Evolutionary conservation across 2,113 vertebrate genomes (phyloP).

Genomic region (Ammodytes marinus): DNA sequence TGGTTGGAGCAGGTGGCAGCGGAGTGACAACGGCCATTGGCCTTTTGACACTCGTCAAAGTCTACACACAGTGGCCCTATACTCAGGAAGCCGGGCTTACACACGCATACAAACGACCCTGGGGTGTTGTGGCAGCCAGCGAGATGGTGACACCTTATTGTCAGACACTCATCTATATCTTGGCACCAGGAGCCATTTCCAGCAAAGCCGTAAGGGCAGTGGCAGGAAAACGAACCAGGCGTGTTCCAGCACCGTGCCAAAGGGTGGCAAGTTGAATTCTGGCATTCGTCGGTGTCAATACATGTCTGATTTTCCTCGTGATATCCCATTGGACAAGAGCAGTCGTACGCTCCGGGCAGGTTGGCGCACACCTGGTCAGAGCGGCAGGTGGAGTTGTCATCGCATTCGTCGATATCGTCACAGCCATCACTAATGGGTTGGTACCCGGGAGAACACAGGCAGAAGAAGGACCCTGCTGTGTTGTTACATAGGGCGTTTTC

Average conservation of each 20-base stretch:
- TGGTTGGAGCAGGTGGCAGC: constrained; percentile 82
- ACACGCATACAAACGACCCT: constrained; percentile 84
- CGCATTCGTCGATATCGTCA: constrained; percentile 83
- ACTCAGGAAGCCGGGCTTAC: constrained; percentile 77
- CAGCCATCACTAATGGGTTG: constrained; percentile 56
- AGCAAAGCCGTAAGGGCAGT: constrained; percentile 79
- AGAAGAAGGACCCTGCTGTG: constrained; percentile 81
- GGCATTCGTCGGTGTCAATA: constrained; percentile 84
- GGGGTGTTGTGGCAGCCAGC: constrained; percentile 84
- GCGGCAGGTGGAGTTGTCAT: constrained; percentile 71
- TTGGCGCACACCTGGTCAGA: constrained; percentile 85
- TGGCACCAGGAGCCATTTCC: constrained; percentile 83
- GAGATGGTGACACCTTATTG: constrained; percentile 74
- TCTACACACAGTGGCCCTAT: constrained; percentile 81
- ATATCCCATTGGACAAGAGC: constrained; percentile 81
- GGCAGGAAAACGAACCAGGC: constrained; percentile 83
- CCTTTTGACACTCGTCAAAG: constrained; percentile 83
- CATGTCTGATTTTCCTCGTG: constrained; percentile 75
- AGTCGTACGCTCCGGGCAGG: constrained; percentile 75
- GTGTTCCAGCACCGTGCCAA: constrained; percentile 83
- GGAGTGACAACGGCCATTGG: constrained; percentile 77
- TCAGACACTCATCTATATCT: constrained; percentile 85
- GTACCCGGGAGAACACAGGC: constrained; percentile 78
- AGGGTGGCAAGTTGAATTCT: constrained; percentile 71
- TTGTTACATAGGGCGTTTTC: constrained; percentile 82